phyloP scores from a whole-genome alignment of 2,113 vertebrate genomes.

The Catharus bicknelli region DNA sequence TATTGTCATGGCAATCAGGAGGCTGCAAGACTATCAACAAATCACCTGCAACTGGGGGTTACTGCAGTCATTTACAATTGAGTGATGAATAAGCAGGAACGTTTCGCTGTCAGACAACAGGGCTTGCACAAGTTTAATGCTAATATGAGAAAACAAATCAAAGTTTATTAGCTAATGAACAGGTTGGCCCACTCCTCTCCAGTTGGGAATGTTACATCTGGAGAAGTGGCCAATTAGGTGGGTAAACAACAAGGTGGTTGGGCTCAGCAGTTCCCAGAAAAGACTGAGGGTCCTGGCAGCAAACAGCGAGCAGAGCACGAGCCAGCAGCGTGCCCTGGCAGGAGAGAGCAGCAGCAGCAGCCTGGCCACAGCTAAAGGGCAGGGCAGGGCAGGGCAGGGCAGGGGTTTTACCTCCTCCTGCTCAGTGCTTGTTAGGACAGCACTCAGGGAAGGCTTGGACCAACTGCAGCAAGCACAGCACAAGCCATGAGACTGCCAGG shows the following conservation, averaged over 20 bases:
- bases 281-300: neutral
- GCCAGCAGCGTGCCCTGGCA: neutral
- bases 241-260: neutral
- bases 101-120: neutral
- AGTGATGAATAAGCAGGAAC: neutral
- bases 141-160: neutral
- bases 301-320: neutral
- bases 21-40: neutral
- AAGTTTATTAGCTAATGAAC: neutral
- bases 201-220: neutral
- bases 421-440: neutral
- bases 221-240: neutral
- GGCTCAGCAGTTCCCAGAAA: neutral
- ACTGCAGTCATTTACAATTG: neutral
- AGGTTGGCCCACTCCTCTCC: neutral
- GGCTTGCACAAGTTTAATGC: neutral
- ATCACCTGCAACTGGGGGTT: neutral
- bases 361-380: neutral
- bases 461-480: neutral
- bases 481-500: fast-evolving
- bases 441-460: neutral
- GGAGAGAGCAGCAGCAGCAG: neutral
- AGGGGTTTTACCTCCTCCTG: neutral
- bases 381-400: neutral
- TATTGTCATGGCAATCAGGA: neutral